Conservation (phyloP, 2,888 invertebrate genomes). For the Platycnemis pennipes region DNA sequence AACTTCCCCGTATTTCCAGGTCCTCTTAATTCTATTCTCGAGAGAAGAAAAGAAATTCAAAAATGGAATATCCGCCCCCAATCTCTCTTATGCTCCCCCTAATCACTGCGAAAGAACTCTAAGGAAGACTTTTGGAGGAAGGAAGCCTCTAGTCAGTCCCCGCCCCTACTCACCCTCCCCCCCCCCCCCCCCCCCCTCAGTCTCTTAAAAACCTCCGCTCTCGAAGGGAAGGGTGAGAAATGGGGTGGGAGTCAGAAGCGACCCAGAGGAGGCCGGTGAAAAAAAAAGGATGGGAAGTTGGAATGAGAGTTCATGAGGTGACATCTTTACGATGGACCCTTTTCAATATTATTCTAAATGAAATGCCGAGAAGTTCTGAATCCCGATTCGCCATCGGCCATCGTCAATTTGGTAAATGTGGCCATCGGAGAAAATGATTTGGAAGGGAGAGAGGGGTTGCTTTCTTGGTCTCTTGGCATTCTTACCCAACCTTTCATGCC, state of each 20-base stretch:
- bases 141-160: background rate
- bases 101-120: too few relatives aligned
- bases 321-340: conserved; percentile 16
- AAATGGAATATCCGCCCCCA: too few relatives aligned
- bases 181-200: background rate
- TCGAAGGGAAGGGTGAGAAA: background rate
- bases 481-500: too few relatives aligned
- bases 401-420: background rate
- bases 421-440: background rate
- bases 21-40: too few relatives aligned
- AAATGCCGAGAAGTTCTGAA: background rate
- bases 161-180: background rate
- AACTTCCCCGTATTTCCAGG: too few relatives aligned
- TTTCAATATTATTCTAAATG: conserved; percentile 31
- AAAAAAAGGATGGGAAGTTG: background rate
- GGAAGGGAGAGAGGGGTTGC: background rate
- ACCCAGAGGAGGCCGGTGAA: background rate
- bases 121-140: too few relatives aligned
- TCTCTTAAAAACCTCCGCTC: background rate
- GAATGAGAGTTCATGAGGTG: background rate
- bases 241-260: background rate
- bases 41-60: too few relatives aligned
- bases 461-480: too few relatives aligned
- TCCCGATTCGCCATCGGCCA: conserved; percentile 16
- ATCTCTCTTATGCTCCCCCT: too few relatives aligned